These are phyloP conservation scores for Epizoanthus fatuus DNA, from an alignment of 92 coral and sea anemone species.

Conservation along the genomic window DNA sequence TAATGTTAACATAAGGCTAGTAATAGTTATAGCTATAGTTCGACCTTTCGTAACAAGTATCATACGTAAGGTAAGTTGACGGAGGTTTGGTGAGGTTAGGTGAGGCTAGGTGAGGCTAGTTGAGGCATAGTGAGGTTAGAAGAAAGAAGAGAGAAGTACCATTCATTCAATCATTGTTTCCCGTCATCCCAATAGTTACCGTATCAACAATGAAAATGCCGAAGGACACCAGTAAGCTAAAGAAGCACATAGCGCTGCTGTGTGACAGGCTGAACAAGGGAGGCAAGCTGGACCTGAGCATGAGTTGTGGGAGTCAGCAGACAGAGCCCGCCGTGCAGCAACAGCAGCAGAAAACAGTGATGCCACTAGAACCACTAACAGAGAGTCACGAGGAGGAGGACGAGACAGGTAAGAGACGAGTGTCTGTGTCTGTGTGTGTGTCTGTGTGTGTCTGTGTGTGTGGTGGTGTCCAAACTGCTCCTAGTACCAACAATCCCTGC, in stretches of 20 bases:
- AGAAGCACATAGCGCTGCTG: constrained; percentile 95
- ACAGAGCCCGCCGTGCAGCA: constrained; percentile 81
- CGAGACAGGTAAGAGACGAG: constrained; percentile 71
- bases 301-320: constrained; percentile 76
- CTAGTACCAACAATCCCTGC: no score
- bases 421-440: neutral
- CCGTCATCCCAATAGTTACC: constrained; percentile 61
- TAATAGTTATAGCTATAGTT: no score
- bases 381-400: constrained; percentile 94
- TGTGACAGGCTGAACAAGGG: constrained; percentile 98
- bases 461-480: no score
- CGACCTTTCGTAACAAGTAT: no score
- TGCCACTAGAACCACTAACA: constrained; percentile 81
- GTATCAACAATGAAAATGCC: constrained; percentile 88
- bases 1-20: no score
- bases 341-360: constrained; percentile 76
- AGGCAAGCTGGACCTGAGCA: constrained; percentile 85
- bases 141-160: neutral
- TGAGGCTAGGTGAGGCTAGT: no score
- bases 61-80: no score
- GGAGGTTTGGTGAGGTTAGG: no score
- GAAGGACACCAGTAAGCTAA: constrained; percentile 92
- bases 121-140: no score
- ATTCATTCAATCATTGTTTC: neutral
- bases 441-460: neutral